These are phyloP conservation scores for Paramormyrops hopkinsi DNA, from an alignment of 2,797 vertebrate genomes.

Conservation along the genomic window DNA sequence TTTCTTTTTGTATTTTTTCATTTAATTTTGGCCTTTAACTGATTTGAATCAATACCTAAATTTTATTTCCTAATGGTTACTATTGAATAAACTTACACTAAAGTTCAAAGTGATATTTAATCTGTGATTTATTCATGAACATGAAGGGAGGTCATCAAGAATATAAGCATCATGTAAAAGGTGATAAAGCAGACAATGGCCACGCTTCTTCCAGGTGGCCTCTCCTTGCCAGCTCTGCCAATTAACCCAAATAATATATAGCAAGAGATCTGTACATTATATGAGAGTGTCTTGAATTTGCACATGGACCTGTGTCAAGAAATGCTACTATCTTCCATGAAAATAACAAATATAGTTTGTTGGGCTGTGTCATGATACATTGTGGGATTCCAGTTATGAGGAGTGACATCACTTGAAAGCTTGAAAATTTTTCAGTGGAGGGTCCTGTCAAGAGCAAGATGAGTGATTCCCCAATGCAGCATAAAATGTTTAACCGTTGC, in stretches of 20 bases:
- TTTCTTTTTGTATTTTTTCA: slow-evolving; percentile 39
- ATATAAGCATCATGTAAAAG: background rate
- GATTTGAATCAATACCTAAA: slow-evolving; percentile 32
- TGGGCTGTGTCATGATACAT: background rate
- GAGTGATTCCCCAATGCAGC: background rate
- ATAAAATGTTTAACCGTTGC: background rate
- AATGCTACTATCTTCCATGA: background rate
- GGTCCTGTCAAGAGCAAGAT: background rate
- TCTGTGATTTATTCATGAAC: background rate
- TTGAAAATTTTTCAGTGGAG: background rate
- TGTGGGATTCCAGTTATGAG: background rate
- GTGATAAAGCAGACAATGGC: background rate
- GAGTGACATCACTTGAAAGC: background rate
- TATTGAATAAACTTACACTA: slow-evolving; percentile 45
- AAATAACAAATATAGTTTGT: background rate
- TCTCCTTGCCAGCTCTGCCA: background rate
- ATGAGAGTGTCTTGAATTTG: background rate
- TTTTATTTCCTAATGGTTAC: slow-evolving; percentile 42
- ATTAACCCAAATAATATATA: background rate
- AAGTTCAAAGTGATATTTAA: slow-evolving; percentile 11
- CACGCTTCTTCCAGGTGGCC: background rate
- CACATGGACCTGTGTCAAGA: background rate
- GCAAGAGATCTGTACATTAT: background rate
- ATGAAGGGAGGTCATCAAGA: background rate
- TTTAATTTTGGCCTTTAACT: slow-evolving; percentile 44